These are phyloP conservation scores for Agraylea sexmaculata DNA, from an alignment of 1,140 invertebrate species.

Conservation along the genomic window DNA sequence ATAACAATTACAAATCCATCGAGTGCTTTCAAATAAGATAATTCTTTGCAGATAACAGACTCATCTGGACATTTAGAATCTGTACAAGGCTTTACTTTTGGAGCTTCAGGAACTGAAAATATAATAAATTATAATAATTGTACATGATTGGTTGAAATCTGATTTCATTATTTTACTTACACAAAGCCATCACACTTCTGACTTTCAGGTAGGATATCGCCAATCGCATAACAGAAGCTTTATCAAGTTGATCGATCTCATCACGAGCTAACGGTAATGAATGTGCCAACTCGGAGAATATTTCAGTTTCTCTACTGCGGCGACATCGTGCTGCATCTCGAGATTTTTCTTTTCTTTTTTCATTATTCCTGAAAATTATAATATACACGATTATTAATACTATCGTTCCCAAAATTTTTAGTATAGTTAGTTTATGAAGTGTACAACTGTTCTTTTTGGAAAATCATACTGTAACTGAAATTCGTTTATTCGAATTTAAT, in stretches of 20 bases:
- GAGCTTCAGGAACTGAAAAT: slow-evolving; percentile 35
- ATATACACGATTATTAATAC: slow-evolving; percentile 4
- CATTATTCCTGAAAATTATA: slow-evolving; percentile 68
- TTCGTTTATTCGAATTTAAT: too few relatives aligned
- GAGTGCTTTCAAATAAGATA: slow-evolving; percentile 62
- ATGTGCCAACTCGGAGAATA: slow-evolving; percentile 77
- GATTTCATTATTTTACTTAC: slow-evolving; percentile 43
- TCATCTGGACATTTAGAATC: slow-evolving; percentile 33
- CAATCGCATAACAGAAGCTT: slow-evolving; percentile 90
- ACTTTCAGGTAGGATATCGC: slow-evolving; percentile 82
- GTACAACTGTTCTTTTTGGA: too few relatives aligned
- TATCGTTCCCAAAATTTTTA: too few relatives aligned
- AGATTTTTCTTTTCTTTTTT: slow-evolving; percentile 94
- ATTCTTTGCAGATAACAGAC: slow-evolving; percentile 36
- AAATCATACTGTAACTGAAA: too few relatives aligned
- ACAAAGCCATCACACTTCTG: slow-evolving; percentile 64
- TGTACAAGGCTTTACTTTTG: slow-evolving; percentile 29
- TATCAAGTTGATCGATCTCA: slow-evolving; percentile 79
- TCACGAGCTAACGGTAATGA: slow-evolving; percentile 67
- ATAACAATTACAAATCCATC: slow-evolving; percentile 82
- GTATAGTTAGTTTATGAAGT: too few relatives aligned
- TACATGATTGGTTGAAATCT: background rate
- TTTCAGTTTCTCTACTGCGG: slow-evolving; percentile 86
- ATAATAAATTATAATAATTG: slow-evolving; percentile 12
- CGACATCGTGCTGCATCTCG: slow-evolving; percentile 86